These are phyloP conservation scores for Xestia rhomboidea DNA, from an alignment of 2,888 invertebrate species.

Conservation along the genomic window DNA sequence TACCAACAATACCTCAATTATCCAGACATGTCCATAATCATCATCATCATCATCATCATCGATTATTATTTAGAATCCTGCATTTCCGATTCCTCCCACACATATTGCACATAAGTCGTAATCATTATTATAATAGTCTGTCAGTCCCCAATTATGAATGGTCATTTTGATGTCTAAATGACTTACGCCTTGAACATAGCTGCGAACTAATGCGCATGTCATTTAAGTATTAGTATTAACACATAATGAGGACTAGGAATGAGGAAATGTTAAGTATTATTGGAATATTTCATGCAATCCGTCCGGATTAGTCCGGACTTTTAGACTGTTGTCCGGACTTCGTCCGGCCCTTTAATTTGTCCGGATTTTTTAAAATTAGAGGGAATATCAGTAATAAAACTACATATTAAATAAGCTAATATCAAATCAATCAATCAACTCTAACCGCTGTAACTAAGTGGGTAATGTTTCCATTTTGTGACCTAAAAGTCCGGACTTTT, in stretches of 20 bases:
- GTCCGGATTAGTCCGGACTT: too few relatives aligned
- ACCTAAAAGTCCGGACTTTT: too few relatives aligned
- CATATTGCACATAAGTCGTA: slow-evolving; percentile 32
- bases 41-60: slow-evolving; percentile 11
- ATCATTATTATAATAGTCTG: slow-evolving; percentile 43
- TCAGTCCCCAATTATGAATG: slow-evolving; percentile 48
- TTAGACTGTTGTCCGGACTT: too few relatives aligned
- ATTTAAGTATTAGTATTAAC: slow-evolving; percentile 42
- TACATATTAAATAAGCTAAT: too few relatives aligned
- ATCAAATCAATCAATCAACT: too few relatives aligned
- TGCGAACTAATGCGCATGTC: slow-evolving; percentile 46
- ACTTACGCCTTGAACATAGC: slow-evolving; percentile 51
- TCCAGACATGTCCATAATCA: slow-evolving; percentile 12
- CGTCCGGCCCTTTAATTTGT: too few relatives aligned
- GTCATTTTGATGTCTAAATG: slow-evolving; percentile 39
- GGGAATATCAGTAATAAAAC: too few relatives aligned
- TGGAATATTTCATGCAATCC: background rate
- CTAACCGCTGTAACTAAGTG: too few relatives aligned
- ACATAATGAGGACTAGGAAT: slow-evolving; percentile 18
- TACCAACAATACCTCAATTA: background rate
- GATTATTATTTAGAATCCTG: slow-evolving; percentile 6
- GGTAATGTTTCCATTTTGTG: too few relatives aligned
- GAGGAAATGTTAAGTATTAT: slow-evolving; percentile 29
- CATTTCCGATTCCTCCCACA: slow-evolving; percentile 38
- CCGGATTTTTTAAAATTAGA: too few relatives aligned